phyloP scores from a whole-genome alignment of 2,797 vertebrate species.

The Rhincodon typus region DNA sequence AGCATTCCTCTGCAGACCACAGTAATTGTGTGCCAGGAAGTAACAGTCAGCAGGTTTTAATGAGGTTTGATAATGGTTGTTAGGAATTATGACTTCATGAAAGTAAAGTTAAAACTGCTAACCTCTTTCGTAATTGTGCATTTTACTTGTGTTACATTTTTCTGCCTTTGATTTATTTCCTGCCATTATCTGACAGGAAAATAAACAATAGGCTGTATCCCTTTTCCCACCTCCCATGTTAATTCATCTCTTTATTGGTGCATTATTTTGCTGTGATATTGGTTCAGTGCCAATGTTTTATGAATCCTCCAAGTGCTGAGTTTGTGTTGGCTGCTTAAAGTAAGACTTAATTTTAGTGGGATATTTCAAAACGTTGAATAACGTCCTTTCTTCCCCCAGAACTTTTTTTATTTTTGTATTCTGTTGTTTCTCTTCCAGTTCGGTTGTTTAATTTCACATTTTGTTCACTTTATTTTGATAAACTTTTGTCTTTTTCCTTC shows the following conservation, averaged over 20 bases:
- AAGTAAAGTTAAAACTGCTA: background rate
- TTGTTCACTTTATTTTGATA: background rate
- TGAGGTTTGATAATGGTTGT: background rate
- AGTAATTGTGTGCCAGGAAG: background rate
- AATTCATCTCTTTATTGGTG: background rate
- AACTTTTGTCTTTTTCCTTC: background rate
- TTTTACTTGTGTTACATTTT: background rate
- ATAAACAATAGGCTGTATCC: background rate
- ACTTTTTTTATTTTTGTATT: background rate
- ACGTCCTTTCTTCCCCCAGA: background rate
- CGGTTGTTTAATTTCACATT: background rate
- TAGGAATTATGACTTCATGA: background rate
- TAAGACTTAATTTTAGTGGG: background rate
- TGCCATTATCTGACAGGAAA: background rate
- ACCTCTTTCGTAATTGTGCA: constrained; percentile 9
- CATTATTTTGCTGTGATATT: background rate
- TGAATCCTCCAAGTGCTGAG: background rate
- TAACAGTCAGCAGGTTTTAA: background rate
- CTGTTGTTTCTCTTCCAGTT: background rate
- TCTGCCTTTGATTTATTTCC: background rate
- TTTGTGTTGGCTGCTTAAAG: background rate
- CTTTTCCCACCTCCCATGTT: background rate
- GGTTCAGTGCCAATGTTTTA: background rate
- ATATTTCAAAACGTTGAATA: background rate
- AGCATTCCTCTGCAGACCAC: background rate